Conservation (phyloP, 2,888 invertebrate species). For the Plemyria rubiginata region DNA sequence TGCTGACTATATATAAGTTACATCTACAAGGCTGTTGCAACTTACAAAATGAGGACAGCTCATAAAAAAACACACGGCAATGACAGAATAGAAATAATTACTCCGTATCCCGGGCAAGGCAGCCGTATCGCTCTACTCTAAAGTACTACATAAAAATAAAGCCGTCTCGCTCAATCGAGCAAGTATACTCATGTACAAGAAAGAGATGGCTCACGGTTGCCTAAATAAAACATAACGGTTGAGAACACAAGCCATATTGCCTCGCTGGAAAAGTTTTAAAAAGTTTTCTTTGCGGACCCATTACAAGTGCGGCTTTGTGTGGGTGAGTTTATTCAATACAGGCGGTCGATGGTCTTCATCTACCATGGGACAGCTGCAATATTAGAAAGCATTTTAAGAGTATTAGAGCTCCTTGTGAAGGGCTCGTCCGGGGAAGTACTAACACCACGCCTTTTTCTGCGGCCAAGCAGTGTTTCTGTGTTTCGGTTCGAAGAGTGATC, state of each 20-base stretch:
- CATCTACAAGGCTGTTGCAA: conserved; percentile 44
- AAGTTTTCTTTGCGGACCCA: conserved; percentile 86
- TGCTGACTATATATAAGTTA: not conserved
- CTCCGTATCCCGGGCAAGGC: conserved; percentile 83
- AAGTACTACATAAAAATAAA: conserved; percentile 57
- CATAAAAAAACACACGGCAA: conserved; percentile 81
- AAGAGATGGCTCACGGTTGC: conserved; percentile 71
- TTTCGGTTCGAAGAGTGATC: no score
- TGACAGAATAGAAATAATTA: conserved; percentile 85
- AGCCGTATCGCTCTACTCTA: conserved; percentile 61
- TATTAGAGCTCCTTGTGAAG: no score
- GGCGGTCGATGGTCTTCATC: conserved; percentile 71
- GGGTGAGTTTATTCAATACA: conserved; percentile 74
- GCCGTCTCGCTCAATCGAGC: conserved; percentile 58
- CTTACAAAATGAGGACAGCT: conserved; percentile 65
- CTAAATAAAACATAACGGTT: conserved; percentile 84
- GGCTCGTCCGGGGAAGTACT: no score
- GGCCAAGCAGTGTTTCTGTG: no score
- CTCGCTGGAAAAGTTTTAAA: conserved; percentile 85
- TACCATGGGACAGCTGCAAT: conserved; percentile 44
- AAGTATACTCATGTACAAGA: conserved; percentile 53
- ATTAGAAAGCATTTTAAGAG: conserved; percentile 15
- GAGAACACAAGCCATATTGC: conserved; percentile 86
- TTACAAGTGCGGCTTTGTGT: conserved; percentile 78
- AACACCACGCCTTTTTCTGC: no score